Percentiles rank a stretch among this genome's conserved stretches.
Evolutionary conservation across 2,797 vertebrate genomes (phyloP).

Genomic region (Telmatherina bonti): DNA sequence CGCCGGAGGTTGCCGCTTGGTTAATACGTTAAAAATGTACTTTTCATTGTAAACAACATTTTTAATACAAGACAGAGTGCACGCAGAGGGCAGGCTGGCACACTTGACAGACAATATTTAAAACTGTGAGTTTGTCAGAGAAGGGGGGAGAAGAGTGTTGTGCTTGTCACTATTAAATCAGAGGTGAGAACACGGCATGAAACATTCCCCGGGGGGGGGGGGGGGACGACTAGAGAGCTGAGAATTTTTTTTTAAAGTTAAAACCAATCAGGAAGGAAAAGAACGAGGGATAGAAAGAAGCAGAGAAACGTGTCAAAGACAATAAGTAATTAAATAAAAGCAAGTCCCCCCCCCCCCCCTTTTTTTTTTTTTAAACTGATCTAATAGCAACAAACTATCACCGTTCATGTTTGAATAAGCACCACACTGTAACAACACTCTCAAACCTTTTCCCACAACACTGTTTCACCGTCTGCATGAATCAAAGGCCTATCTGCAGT

Average conservation of each 20-base stretch:
- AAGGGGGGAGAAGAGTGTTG: constrained; percentile 24
- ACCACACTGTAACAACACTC: too few species aligned
- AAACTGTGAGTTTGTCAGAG: constrained; percentile 19
- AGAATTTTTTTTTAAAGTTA: background rate
- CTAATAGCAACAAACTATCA: background rate
- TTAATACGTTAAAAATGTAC: too few species aligned
- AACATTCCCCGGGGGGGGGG: constrained; percentile 20
- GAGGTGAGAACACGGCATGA: constrained; percentile 52
- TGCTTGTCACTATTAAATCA: constrained; percentile 21
- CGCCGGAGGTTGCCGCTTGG: too few species aligned
- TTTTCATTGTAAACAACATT: background rate
- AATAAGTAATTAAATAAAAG: too few species aligned
- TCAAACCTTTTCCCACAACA: too few species aligned
- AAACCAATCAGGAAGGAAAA: too few species aligned
- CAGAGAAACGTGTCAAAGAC: background rate
- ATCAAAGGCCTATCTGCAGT: too few species aligned
- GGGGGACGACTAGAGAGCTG: background rate
- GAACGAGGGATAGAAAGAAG: background rate
- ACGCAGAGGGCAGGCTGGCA: constrained; percentile 34
- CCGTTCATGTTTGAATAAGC: too few species aligned
- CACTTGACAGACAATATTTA: constrained; percentile 40
- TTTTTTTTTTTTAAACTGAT: background rate
- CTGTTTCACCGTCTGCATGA: too few species aligned
- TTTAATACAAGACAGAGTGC: constrained; percentile 15
- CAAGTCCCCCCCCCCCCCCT: too few species aligned